Conservation (phyloP, 2,888 invertebrate species). For the Dichetophora obliterata region DNA sequence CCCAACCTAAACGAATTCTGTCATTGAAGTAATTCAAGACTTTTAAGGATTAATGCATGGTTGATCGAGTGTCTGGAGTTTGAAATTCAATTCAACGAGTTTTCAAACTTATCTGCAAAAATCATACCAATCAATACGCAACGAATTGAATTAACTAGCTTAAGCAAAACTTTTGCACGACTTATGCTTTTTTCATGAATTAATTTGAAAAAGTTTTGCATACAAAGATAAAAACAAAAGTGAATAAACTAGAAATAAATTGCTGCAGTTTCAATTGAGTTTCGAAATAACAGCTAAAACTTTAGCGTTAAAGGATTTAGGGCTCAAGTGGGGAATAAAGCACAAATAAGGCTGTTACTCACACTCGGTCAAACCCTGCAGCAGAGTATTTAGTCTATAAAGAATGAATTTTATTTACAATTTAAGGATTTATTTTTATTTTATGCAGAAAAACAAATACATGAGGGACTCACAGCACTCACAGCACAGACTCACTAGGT, state of each 20-base stretch:
- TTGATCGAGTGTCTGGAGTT: background rate
- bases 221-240: background rate
- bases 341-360: background rate
- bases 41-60: conserved; percentile 3
- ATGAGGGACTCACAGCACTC: background rate
- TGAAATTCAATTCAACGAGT: conserved; percentile 25
- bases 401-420: conserved; percentile 30
- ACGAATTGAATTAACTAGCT: background rate
- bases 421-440: conserved; percentile 37
- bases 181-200: conserved; percentile 40
- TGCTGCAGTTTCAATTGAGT: no score
- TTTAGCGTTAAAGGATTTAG: conserved; percentile 4
- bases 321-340: background rate
- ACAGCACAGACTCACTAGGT: no score
- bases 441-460: conserved; percentile 21
- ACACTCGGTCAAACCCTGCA: no score
- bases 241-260: background rate
- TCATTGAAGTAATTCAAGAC: no score
- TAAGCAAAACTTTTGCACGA: background rate
- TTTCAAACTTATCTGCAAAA: background rate
- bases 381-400: background rate
- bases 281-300: background rate
- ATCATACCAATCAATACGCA: background rate
- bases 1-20: no score
- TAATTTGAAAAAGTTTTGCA: conserved; percentile 16